Evolutionary conservation across 2,113 vertebrate species (phyloP), one percentile per base, ranked within the genome.

Genomic region (Mesocricetus auratus): DNA sequence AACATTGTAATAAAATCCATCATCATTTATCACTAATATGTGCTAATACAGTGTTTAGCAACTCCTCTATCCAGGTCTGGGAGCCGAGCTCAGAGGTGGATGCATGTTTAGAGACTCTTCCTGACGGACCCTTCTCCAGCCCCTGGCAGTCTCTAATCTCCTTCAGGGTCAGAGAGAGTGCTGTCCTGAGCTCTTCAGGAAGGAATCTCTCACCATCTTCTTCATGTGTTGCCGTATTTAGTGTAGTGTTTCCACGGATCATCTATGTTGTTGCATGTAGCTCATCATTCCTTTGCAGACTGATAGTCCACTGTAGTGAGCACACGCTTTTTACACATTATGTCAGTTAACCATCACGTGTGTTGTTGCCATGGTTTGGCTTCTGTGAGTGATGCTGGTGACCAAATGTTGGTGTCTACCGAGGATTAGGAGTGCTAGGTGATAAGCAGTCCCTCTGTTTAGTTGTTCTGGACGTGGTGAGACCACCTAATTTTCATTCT

Each of bases 301-400:
- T 29, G 74, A n/a, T 17, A n/a, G 33, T 42, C 29, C 42, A 19
- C 1, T 4, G 36, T 29, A 68, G 24, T 4, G 19, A 62, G n/a
- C 8, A 17, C 10, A 31, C 6, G 4, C 29, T 3, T 26, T 12
- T 50, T 2, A 3, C 22, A 12, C 12, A 8, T 15, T 5, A 9
- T 3, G 3, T 64, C 19, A n/a, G 42, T 33, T 26, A 29, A 7
- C 39, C 56, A 4, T 19, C n/a, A 42, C 39, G 8, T 31, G 39
- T 1, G 3, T 69, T 2, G 3, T 39, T 62, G 19, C 53, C 42
- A 50, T 26, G 16, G 21, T 85, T 50, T 31, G 56, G 69, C 56
- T 86, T 75, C 81, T 36, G 19, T 16, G 6, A 39, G 22, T 1
- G 58, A 42, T 17, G 5, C 33, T 31, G 22, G 81, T 64, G 24